Conservation (phyloP, 2,797 vertebrate genomes). For the Sebastes iracundus region DNA sequence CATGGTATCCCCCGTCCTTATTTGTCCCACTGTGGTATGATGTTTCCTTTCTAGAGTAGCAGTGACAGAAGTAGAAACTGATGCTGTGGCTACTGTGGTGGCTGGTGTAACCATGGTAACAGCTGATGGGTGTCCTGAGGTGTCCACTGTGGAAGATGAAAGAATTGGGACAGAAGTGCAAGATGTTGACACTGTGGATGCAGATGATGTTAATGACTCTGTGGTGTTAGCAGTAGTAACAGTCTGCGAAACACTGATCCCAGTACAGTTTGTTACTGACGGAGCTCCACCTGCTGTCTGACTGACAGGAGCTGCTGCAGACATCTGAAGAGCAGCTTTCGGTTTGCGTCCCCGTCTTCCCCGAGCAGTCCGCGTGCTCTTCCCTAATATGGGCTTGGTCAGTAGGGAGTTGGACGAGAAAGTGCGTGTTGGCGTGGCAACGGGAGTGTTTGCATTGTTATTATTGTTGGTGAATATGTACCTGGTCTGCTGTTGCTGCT, state of each 20-base stretch:
- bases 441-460: conserved; percentile 59
- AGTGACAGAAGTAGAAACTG: conserved; percentile 26
- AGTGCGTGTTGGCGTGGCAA: conserved; percentile 47
- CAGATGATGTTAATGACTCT: conserved; percentile 23
- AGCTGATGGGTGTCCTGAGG: conserved; percentile 43
- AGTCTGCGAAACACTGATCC: background rate
- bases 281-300: conserved; percentile 32
- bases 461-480: conserved; percentile 87
- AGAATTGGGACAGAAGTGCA: conserved; percentile 22
- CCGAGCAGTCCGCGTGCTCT: conserved; percentile 79
- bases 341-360: conserved; percentile 81
- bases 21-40: conserved; percentile 34
- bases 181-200: conserved; percentile 24
- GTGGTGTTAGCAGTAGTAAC: conserved; percentile 19
- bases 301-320: conserved; percentile 29
- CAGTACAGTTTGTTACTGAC: conserved; percentile 30
- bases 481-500: conserved; percentile 84
- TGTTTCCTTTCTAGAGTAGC: conserved; percentile 27
- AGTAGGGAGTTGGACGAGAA: conserved; percentile 68
- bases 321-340: conserved; percentile 70
- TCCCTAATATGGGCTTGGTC: conserved; percentile 81
- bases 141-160: conserved; percentile 29
- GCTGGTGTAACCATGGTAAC: conserved; percentile 40
- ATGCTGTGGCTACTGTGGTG: conserved; percentile 33
- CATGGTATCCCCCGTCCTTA: conserved; percentile 52